phyloP scores from a whole-genome alignment of 1,140 invertebrate genomes.

The Heliconius nattereri region DNA sequence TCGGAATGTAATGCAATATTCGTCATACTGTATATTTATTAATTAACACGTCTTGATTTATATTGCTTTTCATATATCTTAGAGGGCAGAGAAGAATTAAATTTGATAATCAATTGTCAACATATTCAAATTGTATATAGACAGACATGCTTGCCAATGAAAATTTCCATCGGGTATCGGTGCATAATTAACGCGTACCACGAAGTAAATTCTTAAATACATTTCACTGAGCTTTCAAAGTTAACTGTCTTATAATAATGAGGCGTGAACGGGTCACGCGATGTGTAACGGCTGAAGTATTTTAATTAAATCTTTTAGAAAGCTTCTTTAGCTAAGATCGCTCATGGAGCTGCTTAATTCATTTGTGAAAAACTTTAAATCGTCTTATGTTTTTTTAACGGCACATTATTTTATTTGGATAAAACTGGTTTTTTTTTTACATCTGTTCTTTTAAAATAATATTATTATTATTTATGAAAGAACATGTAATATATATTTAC shows the following conservation, averaged over 20 bases:
- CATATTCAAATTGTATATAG: no score
- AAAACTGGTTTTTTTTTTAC: no score
- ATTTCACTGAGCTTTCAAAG: slow-evolving; percentile 6
- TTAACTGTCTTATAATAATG: slow-evolving; percentile 25
- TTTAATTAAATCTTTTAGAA: slow-evolving; percentile 25
- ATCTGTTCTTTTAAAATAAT: no score
- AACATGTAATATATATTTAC: no score
- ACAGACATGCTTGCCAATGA: not conserved
- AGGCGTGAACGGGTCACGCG: slow-evolving; percentile 21
- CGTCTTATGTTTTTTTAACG: not conserved
- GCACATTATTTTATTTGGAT: not conserved
- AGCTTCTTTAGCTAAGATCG: not conserved
- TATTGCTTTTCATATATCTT: no score
- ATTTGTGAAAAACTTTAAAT: slow-evolving; percentile 7
- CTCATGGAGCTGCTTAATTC: not conserved
- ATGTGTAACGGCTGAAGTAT: slow-evolving; percentile 20
- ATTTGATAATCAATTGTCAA: no score
- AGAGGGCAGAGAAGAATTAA: no score
- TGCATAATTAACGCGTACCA: not conserved
- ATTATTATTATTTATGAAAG: no score
- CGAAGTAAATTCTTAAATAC: not conserved
- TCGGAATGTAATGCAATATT: no score
- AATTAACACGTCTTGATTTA: no score
- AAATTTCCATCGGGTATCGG: not conserved
- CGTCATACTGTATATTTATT: no score